These are phyloP conservation scores for Platyura marginata DNA, from an alignment of 1,140 invertebrate genomes.

Conservation along the genomic window DNA sequence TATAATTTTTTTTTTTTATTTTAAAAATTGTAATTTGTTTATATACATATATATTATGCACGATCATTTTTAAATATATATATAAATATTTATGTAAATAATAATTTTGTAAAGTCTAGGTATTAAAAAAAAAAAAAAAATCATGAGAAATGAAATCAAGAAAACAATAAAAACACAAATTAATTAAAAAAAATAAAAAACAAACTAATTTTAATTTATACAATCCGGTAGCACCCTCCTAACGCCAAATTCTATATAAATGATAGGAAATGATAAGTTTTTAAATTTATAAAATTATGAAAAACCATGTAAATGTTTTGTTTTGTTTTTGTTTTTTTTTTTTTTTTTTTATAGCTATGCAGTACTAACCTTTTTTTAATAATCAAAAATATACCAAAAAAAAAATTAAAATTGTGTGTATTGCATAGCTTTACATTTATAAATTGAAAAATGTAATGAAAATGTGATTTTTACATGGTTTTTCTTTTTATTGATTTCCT, in stretches of 20 bases:
- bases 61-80: slow-evolving; percentile 1
- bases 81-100: slow-evolving; percentile 1
- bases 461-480: too few species aligned
- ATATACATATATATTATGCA: neutral
- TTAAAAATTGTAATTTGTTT: neutral
- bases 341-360: too few species aligned
- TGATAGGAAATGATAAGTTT: neutral
- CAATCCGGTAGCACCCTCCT: slow-evolving; percentile 4
- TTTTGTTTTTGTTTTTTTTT: too few species aligned
- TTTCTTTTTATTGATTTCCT: too few species aligned
- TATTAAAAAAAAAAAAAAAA: neutral
- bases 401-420: too few species aligned
- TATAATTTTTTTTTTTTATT: too few species aligned
- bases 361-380: slow-evolving; percentile 7
- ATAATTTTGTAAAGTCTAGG: neutral
- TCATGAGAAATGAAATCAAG: slow-evolving; percentile 8
- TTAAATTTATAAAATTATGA: neutral
- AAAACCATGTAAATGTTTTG: too few species aligned
- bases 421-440: too few species aligned
- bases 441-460: too few species aligned
- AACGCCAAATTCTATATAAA: neutral
- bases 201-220: slow-evolving; percentile 16
- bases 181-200: slow-evolving; percentile 11
- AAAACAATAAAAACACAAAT: slow-evolving; percentile 19
- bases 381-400: too few species aligned